Evolutionary conservation across 1,140 invertebrate species (phyloP), one percentile per base, ranked within the genome.

Genomic region (Chlorops oryzae): DNA sequence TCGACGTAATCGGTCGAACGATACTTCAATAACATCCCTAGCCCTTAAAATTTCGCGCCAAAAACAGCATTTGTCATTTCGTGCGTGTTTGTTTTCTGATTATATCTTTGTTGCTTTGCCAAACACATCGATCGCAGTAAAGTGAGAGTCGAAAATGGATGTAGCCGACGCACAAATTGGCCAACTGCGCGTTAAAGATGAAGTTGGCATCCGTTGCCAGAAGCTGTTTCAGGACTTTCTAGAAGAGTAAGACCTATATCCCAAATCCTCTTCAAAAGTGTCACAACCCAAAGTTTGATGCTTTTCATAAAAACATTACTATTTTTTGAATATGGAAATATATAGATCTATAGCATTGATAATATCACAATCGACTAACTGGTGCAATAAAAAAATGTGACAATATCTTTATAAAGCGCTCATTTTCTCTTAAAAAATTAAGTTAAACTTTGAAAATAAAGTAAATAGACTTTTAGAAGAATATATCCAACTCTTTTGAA

Each of bases 161-260:
- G 81, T 82, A 49, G 79, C 81, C 24, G 81, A 81, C 55, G 75
- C 78, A 45, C 77, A 77, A 62, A 76, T 80, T 44, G 81, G 80
- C 41, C 82, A 80, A 57, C 74, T 79, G 17, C 78, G 80, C 64
- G 83, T 89, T 0, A 87, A 84, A 70, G 94, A 97, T 78, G 89
- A 93, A 63, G 82, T 97, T 55, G 92, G 90, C 44, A 81, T 90
- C 27, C 79, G 92, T 42, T 93, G 90, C 70, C 93, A 97, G 73
- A 96, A 96, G 74, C 74, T 96, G 18, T 97, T 97, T 73, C 92
- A 96, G 70, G 91, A 94, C 72, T 98, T 97, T 63, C 78, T 97
- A 18, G 89, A 94, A 75, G 91, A 93, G 90, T 96, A 51, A 54
- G n/a, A n/a, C n/a, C n/a, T n/a, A n/a, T n/a, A n/a, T n/a, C n/a